Conservation (phyloP, 2,797 vertebrate species). For the Channallabes apus region DNA sequence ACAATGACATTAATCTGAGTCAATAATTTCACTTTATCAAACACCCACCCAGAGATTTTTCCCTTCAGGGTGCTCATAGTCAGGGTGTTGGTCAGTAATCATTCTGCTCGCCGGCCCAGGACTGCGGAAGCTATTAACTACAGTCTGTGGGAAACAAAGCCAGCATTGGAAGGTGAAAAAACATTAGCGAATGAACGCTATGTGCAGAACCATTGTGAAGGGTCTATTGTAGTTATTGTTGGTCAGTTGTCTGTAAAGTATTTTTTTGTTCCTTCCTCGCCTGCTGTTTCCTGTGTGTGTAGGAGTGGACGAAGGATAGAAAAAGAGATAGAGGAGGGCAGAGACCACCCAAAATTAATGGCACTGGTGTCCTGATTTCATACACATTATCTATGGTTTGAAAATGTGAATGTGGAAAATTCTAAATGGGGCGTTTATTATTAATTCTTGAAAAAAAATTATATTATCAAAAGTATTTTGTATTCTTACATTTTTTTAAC, state of each 20-base stretch:
- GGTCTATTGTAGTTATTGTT: conserved; percentile 58
- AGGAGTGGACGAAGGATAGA: conserved; percentile 29
- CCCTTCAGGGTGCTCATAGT: not conserved
- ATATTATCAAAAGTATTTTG: too few relatives aligned
- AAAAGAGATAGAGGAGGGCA: conserved; percentile 39
- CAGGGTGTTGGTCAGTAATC: conserved; percentile 27
- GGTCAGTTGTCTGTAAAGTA: conserved; percentile 47
- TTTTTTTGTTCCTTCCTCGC: conserved; percentile 64
- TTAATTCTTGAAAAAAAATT: too few relatives aligned
- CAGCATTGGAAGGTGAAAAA: conserved; percentile 37
- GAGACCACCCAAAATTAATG: conserved; percentile 66
- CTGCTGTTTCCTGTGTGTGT: conserved; percentile 64
- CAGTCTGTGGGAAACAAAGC: conserved; percentile 31
- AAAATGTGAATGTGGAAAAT: conserved; percentile 28
- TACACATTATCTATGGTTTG: conserved; percentile 3
- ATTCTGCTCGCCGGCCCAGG: not conserved
- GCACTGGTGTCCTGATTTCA: conserved; percentile 48
- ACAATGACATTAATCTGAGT: conserved; percentile 11
- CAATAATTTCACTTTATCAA: conserved; percentile 22
- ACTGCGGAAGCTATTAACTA: conserved; percentile 24
- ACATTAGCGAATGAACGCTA: conserved; percentile 40
- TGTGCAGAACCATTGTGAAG: conserved; percentile 52
- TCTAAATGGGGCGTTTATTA: conserved; percentile 27
- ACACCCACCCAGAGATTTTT: conserved; percentile 9
- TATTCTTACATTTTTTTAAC: not conserved